These are phyloP conservation scores for Centropus bengalensis DNA, from an alignment of 2,113 vertebrate genomes.

Conservation along the genomic window DNA sequence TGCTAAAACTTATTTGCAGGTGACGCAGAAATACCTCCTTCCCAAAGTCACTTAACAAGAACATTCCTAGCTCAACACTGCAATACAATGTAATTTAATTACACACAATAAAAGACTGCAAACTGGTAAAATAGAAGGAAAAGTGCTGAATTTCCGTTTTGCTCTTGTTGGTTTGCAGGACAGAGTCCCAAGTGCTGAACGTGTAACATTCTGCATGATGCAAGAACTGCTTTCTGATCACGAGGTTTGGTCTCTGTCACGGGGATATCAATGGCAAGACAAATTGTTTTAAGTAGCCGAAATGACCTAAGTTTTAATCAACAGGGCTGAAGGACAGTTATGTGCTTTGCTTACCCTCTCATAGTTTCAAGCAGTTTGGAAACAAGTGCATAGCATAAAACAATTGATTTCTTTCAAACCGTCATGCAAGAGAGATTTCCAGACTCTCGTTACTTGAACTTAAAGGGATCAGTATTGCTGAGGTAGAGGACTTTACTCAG, in stretches of 20 bases:
- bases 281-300: background rate
- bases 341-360: background rate
- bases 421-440: background rate
- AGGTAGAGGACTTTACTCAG: background rate
- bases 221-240: background rate
- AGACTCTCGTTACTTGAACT: background rate
- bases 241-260: background rate
- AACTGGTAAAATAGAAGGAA: background rate
- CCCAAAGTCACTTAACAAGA: background rate
- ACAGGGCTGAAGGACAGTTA: background rate
- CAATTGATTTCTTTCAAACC: background rate
- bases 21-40: background rate
- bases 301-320: constrained; percentile 4
- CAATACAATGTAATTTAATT: background rate
- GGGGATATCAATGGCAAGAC: background rate
- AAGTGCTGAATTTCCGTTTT: background rate
- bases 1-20: background rate
- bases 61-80: background rate
- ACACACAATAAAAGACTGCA: background rate
- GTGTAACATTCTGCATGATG: background rate
- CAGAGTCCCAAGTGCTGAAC: background rate
- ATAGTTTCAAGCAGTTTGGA: background rate
- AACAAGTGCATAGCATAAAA: background rate
- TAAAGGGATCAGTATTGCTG: background rate
- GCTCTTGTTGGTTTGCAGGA: background rate